Conservation (phyloP, 1,140 invertebrate species). For the Psix sp. region DNA sequence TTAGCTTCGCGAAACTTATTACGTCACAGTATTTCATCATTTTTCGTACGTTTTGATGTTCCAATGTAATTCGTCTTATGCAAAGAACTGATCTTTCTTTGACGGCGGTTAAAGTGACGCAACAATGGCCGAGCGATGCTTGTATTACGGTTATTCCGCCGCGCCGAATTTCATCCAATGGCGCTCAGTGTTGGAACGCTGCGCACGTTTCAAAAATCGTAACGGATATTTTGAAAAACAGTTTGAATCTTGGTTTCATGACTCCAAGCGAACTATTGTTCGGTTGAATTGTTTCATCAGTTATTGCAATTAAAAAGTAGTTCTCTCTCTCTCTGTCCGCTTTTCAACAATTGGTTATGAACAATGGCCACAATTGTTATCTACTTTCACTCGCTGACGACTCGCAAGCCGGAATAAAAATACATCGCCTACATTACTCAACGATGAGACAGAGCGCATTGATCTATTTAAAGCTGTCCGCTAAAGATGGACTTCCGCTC, state of each 20-base stretch:
- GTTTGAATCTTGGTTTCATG: too few species aligned
- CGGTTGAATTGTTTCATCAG: too few species aligned
- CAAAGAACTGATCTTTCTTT: slow-evolving; percentile 12
- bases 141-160: too few species aligned
- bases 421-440: slow-evolving; percentile 43
- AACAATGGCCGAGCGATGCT: too few species aligned
- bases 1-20: slow-evolving; percentile 12
- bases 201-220: too few species aligned
- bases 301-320: too few species aligned
- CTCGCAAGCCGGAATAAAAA: slow-evolving; percentile 35
- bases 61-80: slow-evolving; percentile 8
- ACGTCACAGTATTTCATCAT: slow-evolving; percentile 14
- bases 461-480: slow-evolving; percentile 60
- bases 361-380: slow-evolving; percentile 20
- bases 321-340: too few species aligned
- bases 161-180: too few species aligned
- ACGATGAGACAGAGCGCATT: slow-evolving; percentile 47
- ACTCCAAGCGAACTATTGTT: too few species aligned
- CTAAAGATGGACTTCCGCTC: slow-evolving; percentile 63
- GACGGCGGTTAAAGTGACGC: not conserved
- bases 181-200: too few species aligned
- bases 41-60: slow-evolving; percentile 16
- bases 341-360: slow-evolving; percentile 3
- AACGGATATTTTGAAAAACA: too few species aligned
- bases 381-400: slow-evolving; percentile 26